Evolutionary conservation across 1,140 invertebrate genomes (phyloP).

Genomic region (Patella vulgata): DNA sequence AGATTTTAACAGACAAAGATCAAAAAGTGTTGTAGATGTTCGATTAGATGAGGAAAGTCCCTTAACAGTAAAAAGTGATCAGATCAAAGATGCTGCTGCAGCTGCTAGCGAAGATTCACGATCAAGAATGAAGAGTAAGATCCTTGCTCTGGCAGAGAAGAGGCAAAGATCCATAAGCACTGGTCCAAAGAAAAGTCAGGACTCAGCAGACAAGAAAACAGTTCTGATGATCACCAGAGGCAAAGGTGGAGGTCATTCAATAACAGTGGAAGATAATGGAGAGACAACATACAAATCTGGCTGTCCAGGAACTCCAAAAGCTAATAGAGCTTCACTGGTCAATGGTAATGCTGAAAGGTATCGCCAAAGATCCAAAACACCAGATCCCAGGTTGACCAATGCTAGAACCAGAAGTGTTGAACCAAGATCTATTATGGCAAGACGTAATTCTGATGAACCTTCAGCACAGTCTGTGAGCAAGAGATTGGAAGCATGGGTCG

Average conservation of each 20-base stretch:
- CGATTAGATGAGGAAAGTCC: not conserved
- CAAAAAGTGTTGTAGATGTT: too few relatives aligned
- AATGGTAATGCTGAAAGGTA: not conserved
- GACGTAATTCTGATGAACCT: not conserved
- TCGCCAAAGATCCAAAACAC: conserved; percentile 20
- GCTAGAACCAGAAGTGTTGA: conserved; percentile 33
- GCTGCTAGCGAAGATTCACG: conserved; percentile 7
- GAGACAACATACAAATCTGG: conserved; percentile 17
- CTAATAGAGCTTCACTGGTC: too few relatives aligned
- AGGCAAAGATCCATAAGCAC: conserved; percentile 12
- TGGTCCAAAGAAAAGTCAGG: conserved; percentile 23
- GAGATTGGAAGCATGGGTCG: conserved; percentile 55
- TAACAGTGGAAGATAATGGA: conserved; percentile 26
- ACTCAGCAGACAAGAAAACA: conserved; percentile 25
- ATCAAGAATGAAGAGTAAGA: conserved; percentile 13
- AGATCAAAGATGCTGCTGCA: conserved; percentile 9
- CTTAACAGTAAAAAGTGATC: conserved; percentile 4
- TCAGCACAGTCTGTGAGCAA: conserved; percentile 27
- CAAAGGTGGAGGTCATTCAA: conserved; percentile 26
- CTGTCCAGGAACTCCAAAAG: not conserved
- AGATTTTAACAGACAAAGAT: conserved; percentile 3
- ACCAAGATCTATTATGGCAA: conserved; percentile 21
- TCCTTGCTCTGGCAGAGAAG: conserved; percentile 1
- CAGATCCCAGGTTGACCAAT: conserved; percentile 16
- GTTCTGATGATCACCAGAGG: conserved; percentile 33